Conservation (phyloP, 1,140 invertebrate species). For the Copidosoma floridanum region DNA sequence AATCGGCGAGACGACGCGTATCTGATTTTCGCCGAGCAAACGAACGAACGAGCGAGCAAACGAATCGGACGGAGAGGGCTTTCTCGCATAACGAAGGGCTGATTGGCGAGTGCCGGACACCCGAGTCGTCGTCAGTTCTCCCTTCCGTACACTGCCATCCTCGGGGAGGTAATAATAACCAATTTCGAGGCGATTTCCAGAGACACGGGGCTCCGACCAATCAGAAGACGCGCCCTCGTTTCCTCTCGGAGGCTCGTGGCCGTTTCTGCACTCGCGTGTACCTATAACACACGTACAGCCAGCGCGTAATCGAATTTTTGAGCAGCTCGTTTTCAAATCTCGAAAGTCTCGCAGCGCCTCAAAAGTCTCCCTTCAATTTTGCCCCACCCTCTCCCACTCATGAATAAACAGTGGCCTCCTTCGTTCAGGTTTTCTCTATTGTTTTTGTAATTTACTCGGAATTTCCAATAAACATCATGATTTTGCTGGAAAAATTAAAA, state of each 20-base stretch:
- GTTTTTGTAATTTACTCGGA: no score
- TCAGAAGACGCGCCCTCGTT: constrained; percentile 53
- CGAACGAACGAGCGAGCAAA: not conserved
- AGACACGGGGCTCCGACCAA: constrained; percentile 48
- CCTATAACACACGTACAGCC: no score
- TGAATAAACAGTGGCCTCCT: not conserved
- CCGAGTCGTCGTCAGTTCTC: no score
- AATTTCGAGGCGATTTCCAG: constrained; percentile 56
- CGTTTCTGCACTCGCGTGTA: no score
- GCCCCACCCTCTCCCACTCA: not conserved
- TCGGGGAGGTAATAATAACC: constrained; percentile 55
- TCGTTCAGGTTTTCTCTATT: no score
- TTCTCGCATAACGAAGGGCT: no score
- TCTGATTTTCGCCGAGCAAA: constrained; percentile 18
- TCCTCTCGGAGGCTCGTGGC: constrained; percentile 36
- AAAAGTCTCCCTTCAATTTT: constrained; percentile 15
- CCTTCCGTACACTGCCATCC: constrained; percentile 50
- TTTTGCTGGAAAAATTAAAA: no score
- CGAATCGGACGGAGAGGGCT: not conserved
- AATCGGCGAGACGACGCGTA: not conserved
- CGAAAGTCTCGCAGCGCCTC: no score
- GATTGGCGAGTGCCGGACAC: no score
- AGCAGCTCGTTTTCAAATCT: constrained; percentile 44
- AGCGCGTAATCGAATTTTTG: constrained; percentile 48
- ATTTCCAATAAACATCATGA: no score